Percentiles rank a stretch among this genome's conserved stretches.
Evolutionary conservation across 2,888 invertebrate genomes (phyloP).

Genomic region (Platycheirus rosarum): DNA sequence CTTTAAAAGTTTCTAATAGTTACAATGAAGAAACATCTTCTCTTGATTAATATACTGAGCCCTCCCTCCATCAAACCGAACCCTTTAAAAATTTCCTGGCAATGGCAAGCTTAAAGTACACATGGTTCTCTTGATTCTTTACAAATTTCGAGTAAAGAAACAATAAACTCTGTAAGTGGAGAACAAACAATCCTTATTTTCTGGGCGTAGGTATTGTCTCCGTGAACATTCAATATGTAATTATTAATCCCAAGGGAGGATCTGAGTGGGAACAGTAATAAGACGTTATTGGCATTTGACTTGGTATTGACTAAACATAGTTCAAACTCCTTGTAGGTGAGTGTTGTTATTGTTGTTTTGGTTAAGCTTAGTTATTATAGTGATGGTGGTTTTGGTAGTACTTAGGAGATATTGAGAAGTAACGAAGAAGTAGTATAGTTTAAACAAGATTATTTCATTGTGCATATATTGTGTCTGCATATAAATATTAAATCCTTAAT

Average conservation of each 20-base stretch:
- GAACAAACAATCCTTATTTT: slow-evolving; percentile 20
- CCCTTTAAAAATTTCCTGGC: no score
- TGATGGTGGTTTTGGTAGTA: slow-evolving; percentile 11
- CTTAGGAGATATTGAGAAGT: slow-evolving; percentile 17
- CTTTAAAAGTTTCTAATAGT: no score
- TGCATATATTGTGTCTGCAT: slow-evolving; percentile 2
- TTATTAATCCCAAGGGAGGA: slow-evolving; percentile 32
- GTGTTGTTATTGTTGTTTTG: slow-evolving; percentile 31
- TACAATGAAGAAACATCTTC: no score
- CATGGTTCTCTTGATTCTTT: no score
- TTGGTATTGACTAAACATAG: slow-evolving; percentile 33
- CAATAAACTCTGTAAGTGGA: slow-evolving; percentile 9
- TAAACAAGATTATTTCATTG: slow-evolving; percentile 16
- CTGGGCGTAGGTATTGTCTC: slow-evolving; percentile 19
- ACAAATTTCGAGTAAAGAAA: no score
- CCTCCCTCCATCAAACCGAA: no score
- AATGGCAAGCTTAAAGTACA: no score
- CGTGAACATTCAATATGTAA: slow-evolving; percentile 15
- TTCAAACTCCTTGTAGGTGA: slow-evolving; percentile 11
- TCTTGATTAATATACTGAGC: no score
- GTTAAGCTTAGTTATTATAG: slow-evolving; percentile 28
- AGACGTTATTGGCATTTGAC: slow-evolving; percentile 42
- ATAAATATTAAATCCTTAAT: no score
- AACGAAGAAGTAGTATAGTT: slow-evolving; percentile 12
- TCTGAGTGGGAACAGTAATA: slow-evolving; percentile 31